phyloP scores from a whole-genome alignment of 2,113 vertebrate species.

The Pseudopipra pipra region DNA sequence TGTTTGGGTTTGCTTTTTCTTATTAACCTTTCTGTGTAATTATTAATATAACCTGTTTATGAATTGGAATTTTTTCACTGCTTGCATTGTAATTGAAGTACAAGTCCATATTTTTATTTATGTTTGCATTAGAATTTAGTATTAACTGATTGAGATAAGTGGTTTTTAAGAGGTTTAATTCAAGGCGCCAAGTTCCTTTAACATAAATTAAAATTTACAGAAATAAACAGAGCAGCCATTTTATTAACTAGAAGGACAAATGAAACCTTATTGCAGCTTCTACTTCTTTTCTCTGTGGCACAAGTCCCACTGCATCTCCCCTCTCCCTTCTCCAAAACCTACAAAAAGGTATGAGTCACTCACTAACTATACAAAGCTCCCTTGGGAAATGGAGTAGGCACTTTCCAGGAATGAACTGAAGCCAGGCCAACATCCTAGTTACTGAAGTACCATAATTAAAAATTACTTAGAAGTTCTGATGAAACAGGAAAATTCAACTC shows the following conservation, averaged over 20 bases:
- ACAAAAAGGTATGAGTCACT: background rate
- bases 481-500: background rate
- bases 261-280: background rate
- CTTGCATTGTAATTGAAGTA: conserved; percentile 39
- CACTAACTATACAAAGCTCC: background rate
- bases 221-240: conserved; percentile 12
- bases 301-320: background rate
- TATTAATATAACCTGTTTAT: conserved; percentile 57
- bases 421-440: background rate
- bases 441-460: background rate
- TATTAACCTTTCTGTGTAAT: conserved; percentile 54
- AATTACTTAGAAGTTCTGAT: background rate
- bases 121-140: background rate
- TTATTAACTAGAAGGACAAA: background rate
- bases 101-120: background rate
- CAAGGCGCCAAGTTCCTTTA: background rate
- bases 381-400: background rate
- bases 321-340: background rate
- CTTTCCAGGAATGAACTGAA: background rate
- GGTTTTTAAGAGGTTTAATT: background rate
- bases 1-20: conserved; percentile 35
- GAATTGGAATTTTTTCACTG: background rate
- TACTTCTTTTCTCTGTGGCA: background rate
- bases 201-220: background rate
- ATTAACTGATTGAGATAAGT: background rate